Base-by-base conservation (phyloP, 2,888 invertebrate species). In the Cantharis rufa region DNA sequence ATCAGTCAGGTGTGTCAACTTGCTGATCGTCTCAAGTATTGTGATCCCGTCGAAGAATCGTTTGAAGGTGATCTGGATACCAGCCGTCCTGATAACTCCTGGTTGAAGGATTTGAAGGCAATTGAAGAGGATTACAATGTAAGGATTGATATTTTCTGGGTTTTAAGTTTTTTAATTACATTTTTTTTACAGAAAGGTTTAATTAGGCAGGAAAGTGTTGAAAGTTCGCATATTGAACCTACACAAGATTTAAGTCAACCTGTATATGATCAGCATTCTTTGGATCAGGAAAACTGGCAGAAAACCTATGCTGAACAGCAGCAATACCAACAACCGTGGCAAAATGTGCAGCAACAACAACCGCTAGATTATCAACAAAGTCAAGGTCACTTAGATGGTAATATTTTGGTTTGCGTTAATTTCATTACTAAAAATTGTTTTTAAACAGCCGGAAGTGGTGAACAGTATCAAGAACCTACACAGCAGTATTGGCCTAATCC, bases 51-150 rank as follows among this genome's bases (percentile, higher is more conserved):
- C 71, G 89, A 80, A 16, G 82, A 82, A 21, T 74, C 72, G 15
- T 85, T 85, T 64, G 84, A 84, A 76, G 85, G 85, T 70, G 82
- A 83, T 48, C 72, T 84, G 61, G 86, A 86, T 69, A 83, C 83
- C 7, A 86, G 82, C 74, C 82, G 87, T 73, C 88, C 89, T 0
- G 92, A 92, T 84, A 90, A 91, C 69, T 86, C 87, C 10, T 93
- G 93, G 93, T 85, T 93, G 70, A 88, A 89, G 81, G 89, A 88
- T 81, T 85, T 92, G n/a, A 87, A 88, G 11, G 85, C 86, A 11
- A 84, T 90, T 62, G 86, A 89, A 73, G 85, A 85, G 72, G 88
- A 89, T 86, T 87, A 86, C 81, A 85, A 88, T 81, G 90, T 90
- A 85, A 84, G 82, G 82, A 24, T 74, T 27, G 13, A 21, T 1